A percentile compares a stretch with the other conserved stretches of the same genome.
Conservation (phyloP, 2,113 vertebrate species). For the Spilogale gracilis region DNA sequence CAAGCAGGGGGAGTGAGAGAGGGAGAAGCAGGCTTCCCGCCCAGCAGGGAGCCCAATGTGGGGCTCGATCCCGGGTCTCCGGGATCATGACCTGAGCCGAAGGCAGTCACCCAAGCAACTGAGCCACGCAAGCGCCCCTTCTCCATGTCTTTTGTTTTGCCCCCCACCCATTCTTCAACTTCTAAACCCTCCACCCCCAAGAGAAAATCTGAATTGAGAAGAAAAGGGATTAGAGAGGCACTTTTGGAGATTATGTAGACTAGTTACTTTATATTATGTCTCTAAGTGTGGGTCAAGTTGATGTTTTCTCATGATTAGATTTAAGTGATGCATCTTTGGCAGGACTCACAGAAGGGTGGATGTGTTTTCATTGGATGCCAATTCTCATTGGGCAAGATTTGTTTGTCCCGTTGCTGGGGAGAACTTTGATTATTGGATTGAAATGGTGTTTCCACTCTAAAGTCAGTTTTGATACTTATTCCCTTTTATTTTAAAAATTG, state of each 20-base stretch:
- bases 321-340: neutral
- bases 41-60: too few species aligned
- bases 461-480: neutral
- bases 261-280: neutral
- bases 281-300: neutral
- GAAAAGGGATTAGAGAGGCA: slow-evolving; percentile 22
- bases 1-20: too few species aligned
- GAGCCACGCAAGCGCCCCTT: too few species aligned
- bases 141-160: neutral
- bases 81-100: too few species aligned
- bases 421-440: slow-evolving; percentile 10
- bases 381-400: neutral
- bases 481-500: neutral
- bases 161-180: neutral
- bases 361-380: neutral
- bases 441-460: neutral
- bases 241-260: neutral
- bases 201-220: slow-evolving; percentile 21
- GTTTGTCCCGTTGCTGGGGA: neutral
- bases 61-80: too few species aligned
- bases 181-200: neutral
- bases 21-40: too few species aligned
- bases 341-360: neutral
- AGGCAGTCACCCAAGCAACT: too few species aligned
- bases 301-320: neutral